A percentile compares a stretch with the other conserved stretches of the same genome.
Evolutionary conservation across 1,140 invertebrate genomes (phyloP).

Genomic region (Drosophila truncata): DNA sequence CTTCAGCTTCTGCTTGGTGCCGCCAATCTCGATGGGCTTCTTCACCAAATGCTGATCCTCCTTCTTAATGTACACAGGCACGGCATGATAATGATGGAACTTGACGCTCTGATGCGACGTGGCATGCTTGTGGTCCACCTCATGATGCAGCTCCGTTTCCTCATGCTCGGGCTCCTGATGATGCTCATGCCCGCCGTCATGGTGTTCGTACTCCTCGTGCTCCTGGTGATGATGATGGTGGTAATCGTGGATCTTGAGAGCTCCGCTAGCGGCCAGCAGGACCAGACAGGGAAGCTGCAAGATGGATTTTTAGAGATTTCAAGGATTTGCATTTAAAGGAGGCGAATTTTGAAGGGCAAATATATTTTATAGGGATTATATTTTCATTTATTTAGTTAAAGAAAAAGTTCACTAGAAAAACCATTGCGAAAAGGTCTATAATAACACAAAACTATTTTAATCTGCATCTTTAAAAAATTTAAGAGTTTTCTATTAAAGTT

Average conservation of each 20-base stretch:
- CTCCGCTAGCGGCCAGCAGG: constrained; percentile 48
- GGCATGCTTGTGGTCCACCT: constrained; percentile 88
- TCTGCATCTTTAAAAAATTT: background rate
- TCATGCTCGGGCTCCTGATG: constrained; percentile 85
- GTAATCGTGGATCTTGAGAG: constrained; percentile 77
- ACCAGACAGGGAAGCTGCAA: constrained; percentile 67
- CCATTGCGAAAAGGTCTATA: background rate
- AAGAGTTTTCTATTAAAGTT: background rate
- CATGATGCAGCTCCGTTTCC: constrained; percentile 87
- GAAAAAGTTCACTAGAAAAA: background rate
- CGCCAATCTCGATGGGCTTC: constrained; percentile 88
- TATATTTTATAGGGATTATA: background rate
- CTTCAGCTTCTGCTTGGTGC: constrained; percentile 87
- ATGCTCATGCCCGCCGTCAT: constrained; percentile 52
- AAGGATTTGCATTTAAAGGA: too few relatives aligned
- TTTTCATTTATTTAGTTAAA: background rate
- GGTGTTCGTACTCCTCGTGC: constrained; percentile 29
- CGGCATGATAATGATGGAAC: constrained; percentile 88
- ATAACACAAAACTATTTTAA: background rate
- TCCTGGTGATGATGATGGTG: constrained; percentile 42
- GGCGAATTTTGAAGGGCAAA: too few relatives aligned
- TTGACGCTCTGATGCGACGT: constrained; percentile 89
- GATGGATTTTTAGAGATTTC: background rate
- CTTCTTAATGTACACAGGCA: constrained; percentile 89
- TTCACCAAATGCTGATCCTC: constrained; percentile 88